phyloP scores from a whole-genome alignment of 2,888 invertebrate genomes.

The Amphipoea oculea region DNA sequence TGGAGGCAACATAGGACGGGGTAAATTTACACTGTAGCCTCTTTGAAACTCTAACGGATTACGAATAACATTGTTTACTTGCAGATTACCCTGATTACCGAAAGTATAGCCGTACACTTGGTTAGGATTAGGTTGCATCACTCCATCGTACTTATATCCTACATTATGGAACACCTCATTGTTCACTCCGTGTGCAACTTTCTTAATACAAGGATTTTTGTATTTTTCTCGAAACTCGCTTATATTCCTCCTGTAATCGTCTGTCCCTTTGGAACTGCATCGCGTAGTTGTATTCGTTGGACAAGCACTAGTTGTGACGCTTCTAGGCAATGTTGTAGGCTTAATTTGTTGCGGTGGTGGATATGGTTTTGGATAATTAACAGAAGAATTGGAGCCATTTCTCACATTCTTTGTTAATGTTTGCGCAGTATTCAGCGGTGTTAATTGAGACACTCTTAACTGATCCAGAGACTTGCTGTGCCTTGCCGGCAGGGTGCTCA shows the following conservation, averaged over 20 bases:
- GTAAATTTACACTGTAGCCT: conserved; percentile 90
- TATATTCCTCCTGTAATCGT: conserved; percentile 91
- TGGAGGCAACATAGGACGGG: conserved; percentile 91
- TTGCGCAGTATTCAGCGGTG: conserved; percentile 79
- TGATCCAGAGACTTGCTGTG: conserved; percentile 96
- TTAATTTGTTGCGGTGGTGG: conserved; percentile 84
- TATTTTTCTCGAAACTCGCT: conserved; percentile 92
- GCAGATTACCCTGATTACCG: conserved; percentile 90
- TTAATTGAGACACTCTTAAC: conserved; percentile 90
- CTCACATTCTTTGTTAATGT: conserved; percentile 80
- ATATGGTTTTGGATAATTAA: conserved; percentile 88
- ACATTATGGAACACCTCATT: conserved; percentile 87
- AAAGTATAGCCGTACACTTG: conserved; percentile 89
- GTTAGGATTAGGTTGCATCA: conserved; percentile 84
- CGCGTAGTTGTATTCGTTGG: conserved; percentile 86
- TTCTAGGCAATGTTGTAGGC: conserved; percentile 88
- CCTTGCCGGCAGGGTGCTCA: conserved; percentile 92
- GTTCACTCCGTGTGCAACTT: conserved; percentile 79
- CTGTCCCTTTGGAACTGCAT: conserved; percentile 83
- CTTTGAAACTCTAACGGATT: conserved; percentile 90
- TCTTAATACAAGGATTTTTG: conserved; percentile 89
- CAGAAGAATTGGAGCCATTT: conserved; percentile 84
- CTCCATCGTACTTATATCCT: conserved; percentile 87
- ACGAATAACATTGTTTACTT: conserved; percentile 88
- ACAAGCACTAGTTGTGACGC: conserved; percentile 86